Percentiles rank a stretch among this genome's conserved stretches.
phyloP scores from a whole-genome alignment of 2,113 vertebrate genomes.

The Phalacrocorax carbo region DNA sequence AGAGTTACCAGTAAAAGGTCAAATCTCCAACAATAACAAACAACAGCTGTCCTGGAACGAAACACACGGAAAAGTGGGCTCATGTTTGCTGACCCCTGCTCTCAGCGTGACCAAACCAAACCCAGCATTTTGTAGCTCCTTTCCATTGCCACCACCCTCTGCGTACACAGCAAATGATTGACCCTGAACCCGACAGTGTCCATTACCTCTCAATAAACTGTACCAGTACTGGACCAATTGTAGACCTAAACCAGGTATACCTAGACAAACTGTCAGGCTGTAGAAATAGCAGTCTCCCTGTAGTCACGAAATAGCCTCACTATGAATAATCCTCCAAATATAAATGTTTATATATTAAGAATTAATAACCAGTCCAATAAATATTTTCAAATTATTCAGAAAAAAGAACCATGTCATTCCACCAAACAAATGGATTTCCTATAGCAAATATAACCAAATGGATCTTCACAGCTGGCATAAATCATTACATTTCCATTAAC shows the following conservation, averaged over 20 bases:
- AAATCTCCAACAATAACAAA: not conserved
- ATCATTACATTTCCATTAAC: not conserved
- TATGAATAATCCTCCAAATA: not conserved
- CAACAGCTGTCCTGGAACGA: not conserved
- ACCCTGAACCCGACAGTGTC: not conserved
- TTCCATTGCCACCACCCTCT: not conserved
- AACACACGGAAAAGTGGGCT: accelerated
- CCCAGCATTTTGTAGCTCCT: not conserved
- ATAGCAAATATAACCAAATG: not conserved
- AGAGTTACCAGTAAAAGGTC: not conserved
- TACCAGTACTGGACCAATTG: not conserved
- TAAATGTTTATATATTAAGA: not conserved
- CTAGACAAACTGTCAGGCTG: not conserved
- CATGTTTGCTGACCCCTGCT: not conserved
- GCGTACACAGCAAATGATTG: accelerated
- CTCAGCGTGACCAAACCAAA: not conserved
- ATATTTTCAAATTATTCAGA: not conserved
- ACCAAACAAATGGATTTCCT: slow-evolving; percentile 16
- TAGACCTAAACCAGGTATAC: not conserved
- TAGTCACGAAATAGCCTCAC: not conserved
- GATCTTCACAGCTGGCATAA: not conserved
- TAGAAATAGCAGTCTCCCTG: not conserved
- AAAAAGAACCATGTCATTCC: not conserved
- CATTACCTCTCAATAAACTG: not conserved
- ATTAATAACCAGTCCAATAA: not conserved